Percentiles rank a stretch among this genome's conserved stretches.
Conservation (phyloP, 2,113 vertebrate genomes). For the Leucopsar rothschildi region DNA sequence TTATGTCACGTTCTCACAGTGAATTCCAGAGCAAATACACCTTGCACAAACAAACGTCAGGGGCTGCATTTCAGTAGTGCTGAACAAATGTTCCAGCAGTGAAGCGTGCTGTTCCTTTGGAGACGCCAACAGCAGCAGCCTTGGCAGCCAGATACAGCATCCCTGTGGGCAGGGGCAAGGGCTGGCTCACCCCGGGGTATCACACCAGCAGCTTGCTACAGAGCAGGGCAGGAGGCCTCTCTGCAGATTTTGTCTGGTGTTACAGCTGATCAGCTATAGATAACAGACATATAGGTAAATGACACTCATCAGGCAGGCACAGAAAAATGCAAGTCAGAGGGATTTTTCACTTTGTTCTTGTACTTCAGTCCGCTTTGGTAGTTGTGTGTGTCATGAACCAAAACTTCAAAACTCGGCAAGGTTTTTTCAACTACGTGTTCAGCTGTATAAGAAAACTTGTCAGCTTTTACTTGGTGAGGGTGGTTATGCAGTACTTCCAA, state of each 20-base stretch:
- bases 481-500: neutral
- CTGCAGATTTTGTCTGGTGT: neutral
- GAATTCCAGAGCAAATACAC: constrained; percentile 71
- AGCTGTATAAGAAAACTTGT: neutral
- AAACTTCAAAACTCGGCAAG: neutral
- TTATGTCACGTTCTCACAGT: constrained; percentile 72
- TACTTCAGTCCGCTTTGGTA: fast-evolving
- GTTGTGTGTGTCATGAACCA: fast-evolving
- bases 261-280: neutral
- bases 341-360: neutral
- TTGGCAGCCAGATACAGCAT: neutral
- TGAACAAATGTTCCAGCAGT: constrained; percentile 2
- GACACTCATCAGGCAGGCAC: neutral
- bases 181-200: neutral
- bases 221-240: neutral
- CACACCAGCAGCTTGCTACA: fast-evolving
- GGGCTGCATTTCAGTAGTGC: constrained; percentile 29
- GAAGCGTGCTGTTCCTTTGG: neutral
- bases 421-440: neutral
- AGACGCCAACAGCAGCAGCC: neutral
- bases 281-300: neutral
- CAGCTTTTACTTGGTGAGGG: neutral
- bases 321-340: neutral
- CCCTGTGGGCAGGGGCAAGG: fast-evolving
- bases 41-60: constrained; percentile 73